Evolutionary conservation across 2,113 vertebrate species (phyloP).

Genomic region (Noturus placidus): DNA sequence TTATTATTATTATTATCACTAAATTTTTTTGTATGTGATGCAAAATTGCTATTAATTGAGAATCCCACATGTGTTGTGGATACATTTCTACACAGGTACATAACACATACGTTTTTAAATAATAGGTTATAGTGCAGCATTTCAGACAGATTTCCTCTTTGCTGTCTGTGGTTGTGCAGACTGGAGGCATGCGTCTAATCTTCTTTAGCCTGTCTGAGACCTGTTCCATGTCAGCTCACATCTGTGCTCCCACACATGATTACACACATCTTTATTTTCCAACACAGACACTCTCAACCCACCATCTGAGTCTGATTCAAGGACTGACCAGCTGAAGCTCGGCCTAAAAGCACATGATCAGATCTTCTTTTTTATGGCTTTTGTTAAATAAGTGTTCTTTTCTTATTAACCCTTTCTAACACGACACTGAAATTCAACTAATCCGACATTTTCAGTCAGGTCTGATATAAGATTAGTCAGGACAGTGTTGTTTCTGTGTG

Average conservation of each 20-base stretch:
- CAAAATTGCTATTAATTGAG: background rate
- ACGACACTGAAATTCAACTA: background rate
- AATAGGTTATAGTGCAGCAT: background rate
- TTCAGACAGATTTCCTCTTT: slow-evolving; percentile 10
- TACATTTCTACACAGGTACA: background rate
- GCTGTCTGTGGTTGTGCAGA: background rate
- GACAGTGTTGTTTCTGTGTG: too few species aligned
- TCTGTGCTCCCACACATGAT: slow-evolving; percentile 39
- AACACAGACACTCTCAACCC: background rate
- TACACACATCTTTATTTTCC: slow-evolving; percentile 13
- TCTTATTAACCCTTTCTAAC: background rate
- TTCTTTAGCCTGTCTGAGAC: slow-evolving; percentile 55
- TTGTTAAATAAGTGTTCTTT: background rate
- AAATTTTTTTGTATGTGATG: too few species aligned
- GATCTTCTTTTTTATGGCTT: background rate
- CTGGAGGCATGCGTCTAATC: slow-evolving; percentile 40
- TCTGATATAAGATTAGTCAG: too few species aligned
- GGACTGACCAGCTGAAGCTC: background rate
- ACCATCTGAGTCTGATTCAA: background rate
- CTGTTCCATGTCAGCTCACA: slow-evolving; percentile 45
- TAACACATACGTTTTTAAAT: background rate
- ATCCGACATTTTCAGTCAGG: too few species aligned
- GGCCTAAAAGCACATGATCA: background rate
- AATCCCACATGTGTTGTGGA: background rate
- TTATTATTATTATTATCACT: too few species aligned